Conservation (phyloP, 1,140 invertebrate species). For the Heliconius melpomene region DNA sequence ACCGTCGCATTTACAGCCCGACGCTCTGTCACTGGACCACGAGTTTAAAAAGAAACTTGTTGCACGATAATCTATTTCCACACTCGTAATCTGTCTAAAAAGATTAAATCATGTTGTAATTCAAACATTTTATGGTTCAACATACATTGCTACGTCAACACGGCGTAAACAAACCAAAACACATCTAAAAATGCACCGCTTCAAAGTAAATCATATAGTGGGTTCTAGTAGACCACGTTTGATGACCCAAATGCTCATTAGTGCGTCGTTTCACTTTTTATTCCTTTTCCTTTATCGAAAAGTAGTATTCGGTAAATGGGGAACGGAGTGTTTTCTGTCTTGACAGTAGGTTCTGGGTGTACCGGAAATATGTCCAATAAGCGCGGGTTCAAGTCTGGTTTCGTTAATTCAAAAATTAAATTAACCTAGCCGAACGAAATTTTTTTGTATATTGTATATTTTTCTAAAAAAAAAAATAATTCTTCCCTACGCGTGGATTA, state of each 20-base stretch:
- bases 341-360: no score
- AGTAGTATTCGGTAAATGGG: background rate
- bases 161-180: conserved; percentile 2
- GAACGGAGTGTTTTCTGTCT: no score
- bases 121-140: background rate
- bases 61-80: background rate
- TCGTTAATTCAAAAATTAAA: no score
- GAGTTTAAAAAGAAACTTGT: background rate
- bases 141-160: conserved; percentile 15
- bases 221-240: background rate
- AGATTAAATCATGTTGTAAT: conserved; percentile 13
- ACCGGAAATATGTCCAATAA: no score
- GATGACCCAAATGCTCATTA: conserved; percentile 7
- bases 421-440: no score
- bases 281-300: background rate
- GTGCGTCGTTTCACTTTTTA: background rate
- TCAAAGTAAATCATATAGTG: conserved; percentile 11
- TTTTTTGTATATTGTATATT: no score
- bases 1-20: no score
- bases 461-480: no score
- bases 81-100: conserved; percentile 6
- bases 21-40: no score
- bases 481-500: no score
- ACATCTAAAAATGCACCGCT: conserved; percentile 1
- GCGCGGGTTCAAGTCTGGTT: no score